These are phyloP conservation scores for Lasaia peninsularis DNA, from an alignment of 1,140 invertebrate species.

Conservation along the genomic window DNA sequence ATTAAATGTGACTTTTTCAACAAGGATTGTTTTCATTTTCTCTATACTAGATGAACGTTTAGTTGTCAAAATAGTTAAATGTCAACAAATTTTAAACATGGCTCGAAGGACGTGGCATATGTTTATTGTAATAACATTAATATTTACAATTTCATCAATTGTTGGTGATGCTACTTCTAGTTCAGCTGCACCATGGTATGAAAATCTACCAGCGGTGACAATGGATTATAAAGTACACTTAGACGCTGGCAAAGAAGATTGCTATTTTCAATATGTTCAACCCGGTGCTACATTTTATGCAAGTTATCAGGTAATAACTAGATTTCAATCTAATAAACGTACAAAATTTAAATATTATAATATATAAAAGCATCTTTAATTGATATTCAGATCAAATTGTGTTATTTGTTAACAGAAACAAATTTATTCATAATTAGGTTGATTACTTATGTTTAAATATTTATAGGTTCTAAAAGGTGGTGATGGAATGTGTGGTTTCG, in stretches of 20 bases:
- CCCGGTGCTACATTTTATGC: conserved; percentile 95
- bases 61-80: conserved; percentile 23
- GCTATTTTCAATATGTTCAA: conserved; percentile 95
- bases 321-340: conserved; percentile 25
- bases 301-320: conserved; percentile 88
- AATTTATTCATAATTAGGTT: too few relatives aligned
- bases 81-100: conserved; percentile 44
- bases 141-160: conserved; percentile 70
- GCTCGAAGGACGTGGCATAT: conserved; percentile 70
- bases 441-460: conserved; percentile 6
- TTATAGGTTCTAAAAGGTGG: conserved; percentile 89
- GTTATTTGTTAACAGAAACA: not conserved
- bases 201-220: conserved; percentile 90
- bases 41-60: too few relatives aligned
- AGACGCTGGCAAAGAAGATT: conserved; percentile 95
- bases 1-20: too few relatives aligned
- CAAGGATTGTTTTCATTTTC: too few relatives aligned
- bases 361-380: not conserved
- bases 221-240: conserved; percentile 97
- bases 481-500: conserved; percentile 94
- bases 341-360: too few relatives aligned
- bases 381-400: not conserved
- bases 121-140: conserved; percentile 57
- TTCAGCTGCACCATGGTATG: conserved; percentile 82
- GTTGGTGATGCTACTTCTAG: conserved; percentile 59